Evolutionary conservation across 2,113 vertebrate genomes (phyloP).

Genomic region (Ctenomys sociabilis): DNA sequence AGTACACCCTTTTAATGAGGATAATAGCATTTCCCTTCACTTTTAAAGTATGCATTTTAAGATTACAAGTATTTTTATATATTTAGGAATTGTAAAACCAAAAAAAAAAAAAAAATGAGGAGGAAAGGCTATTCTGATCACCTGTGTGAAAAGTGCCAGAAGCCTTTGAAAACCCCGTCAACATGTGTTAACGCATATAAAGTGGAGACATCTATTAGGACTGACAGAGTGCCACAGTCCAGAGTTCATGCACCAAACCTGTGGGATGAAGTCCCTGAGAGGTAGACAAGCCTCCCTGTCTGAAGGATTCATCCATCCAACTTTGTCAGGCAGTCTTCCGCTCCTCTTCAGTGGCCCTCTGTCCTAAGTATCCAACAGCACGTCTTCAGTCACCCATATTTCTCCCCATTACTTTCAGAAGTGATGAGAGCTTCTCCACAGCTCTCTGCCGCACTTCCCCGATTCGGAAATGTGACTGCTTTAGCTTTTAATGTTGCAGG

Average conservation of each 20-base stretch:
- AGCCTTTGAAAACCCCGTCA: not conserved
- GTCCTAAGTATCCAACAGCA: not conserved
- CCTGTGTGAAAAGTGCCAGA: not conserved
- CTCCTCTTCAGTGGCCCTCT: not conserved
- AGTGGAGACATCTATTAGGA: not conserved
- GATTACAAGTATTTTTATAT: not conserved
- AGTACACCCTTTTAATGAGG: not conserved
- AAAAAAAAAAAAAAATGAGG: not conserved
- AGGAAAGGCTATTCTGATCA: not conserved
- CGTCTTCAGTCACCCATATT: not conserved
- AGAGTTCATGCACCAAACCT: not conserved
- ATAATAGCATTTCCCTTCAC: not conserved
- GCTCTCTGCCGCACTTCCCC: not conserved
- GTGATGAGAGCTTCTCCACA: not conserved
- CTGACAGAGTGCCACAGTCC: not conserved
- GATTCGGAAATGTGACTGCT: not conserved
- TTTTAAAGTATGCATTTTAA: constrained; percentile 13
- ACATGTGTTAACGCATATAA: not conserved
- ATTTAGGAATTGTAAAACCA: not conserved
- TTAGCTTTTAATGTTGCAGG: not conserved
- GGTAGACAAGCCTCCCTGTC: not conserved
- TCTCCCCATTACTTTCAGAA: constrained; percentile 35
- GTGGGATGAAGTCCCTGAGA: not conserved
- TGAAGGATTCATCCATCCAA: not conserved
- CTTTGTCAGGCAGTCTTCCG: not conserved